A percentile compares a stretch with the other conserved stretches of the same genome.
Evolutionary conservation across 2,113 vertebrate species (phyloP).

Genomic region (Himantopus leucocephalus): DNA sequence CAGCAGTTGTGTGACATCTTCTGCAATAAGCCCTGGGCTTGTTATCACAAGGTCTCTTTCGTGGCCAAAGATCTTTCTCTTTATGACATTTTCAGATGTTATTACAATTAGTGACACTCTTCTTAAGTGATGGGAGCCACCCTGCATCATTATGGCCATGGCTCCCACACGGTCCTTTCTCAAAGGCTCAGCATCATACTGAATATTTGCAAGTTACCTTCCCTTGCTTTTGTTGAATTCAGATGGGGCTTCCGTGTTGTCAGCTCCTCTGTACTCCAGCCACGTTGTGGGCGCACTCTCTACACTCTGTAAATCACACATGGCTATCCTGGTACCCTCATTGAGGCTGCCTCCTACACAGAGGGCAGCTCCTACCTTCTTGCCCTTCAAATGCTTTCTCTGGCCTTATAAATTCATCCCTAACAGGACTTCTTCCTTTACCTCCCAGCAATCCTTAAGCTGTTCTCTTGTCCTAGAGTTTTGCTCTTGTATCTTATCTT

Average conservation of each 20-base stretch:
- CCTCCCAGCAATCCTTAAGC: background rate
- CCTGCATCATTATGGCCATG: background rate
- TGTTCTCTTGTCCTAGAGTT: background rate
- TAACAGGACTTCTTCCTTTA: background rate
- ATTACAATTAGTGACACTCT: background rate
- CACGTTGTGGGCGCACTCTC: fast-evolving
- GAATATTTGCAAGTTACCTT: background rate
- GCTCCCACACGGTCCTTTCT: background rate
- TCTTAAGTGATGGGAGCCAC: background rate
- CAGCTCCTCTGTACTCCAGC: background rate
- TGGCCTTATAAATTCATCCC: background rate
- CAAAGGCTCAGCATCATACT: background rate
- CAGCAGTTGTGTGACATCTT: background rate
- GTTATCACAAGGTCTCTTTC: background rate
- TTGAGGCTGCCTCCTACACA: background rate
- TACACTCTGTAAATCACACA: background rate
- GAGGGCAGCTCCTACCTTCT: background rate
- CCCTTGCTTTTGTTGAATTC: background rate
- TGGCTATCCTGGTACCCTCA: background rate
- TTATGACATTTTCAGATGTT: background rate
- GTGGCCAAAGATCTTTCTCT: background rate
- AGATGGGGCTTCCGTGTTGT: background rate
- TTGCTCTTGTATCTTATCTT: background rate
- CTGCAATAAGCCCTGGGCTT: background rate
- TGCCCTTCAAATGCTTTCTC: background rate